These are phyloP conservation scores for Protophormia terraenovae DNA, from an alignment of 2,888 invertebrate species.

Conservation along the genomic window DNA sequence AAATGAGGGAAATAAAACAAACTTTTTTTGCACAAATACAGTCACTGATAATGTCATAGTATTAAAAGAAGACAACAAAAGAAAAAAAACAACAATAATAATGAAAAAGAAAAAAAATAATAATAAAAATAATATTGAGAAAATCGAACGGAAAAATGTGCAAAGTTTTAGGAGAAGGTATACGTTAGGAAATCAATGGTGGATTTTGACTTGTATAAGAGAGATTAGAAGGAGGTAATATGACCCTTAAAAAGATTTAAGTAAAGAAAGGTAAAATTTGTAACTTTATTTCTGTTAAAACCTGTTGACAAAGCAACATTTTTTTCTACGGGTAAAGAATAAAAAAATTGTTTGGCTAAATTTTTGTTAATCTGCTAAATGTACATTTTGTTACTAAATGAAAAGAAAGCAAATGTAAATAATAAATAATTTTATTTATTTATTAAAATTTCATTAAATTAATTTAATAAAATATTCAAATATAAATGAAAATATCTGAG, in stretches of 20 bases:
- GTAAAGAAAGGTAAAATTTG: no score
- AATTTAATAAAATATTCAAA: no score
- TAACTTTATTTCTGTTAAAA: no score
- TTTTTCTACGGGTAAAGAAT: no score
- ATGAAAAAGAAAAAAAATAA: not conserved
- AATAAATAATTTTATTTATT: no score
- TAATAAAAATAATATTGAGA: not conserved
- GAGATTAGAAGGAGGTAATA: not conserved
- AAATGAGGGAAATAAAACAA: not conserved
- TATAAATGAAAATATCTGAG: no score
- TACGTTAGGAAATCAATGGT: not conserved
- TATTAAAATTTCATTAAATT: no score
- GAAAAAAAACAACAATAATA: not conserved
- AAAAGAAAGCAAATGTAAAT: no score
- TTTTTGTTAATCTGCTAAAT: no score
- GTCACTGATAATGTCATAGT: constrained; percentile 50
- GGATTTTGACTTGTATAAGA: not conserved
- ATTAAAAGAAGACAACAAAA: constrained; percentile 27
- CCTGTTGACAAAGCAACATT: no score
- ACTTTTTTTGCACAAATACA: constrained; percentile 9
- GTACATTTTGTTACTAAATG: no score
- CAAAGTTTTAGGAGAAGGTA: constrained; percentile 20
- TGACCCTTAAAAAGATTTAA: not conserved
- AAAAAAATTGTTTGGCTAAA: no score
- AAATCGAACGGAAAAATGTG: constrained; percentile 25